Evolutionary conservation across 2,113 vertebrate species (phyloP).

Genomic region (Lampris incognitus): DNA sequence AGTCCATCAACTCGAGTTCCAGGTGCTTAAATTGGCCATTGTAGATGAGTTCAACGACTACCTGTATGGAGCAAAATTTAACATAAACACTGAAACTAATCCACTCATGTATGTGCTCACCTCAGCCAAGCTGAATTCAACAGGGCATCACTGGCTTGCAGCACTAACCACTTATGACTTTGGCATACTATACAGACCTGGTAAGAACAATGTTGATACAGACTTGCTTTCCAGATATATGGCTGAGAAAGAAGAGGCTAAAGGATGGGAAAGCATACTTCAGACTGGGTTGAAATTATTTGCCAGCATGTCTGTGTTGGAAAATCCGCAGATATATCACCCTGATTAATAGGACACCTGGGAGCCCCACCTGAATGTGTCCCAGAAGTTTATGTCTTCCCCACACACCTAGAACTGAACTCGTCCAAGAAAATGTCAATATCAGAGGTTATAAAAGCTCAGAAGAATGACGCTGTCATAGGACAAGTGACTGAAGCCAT

Average conservation of each 20-base stretch:
- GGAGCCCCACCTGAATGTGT: not conserved
- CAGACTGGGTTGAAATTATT: not conserved
- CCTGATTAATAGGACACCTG: not conserved
- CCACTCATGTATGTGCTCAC: constrained; percentile 13
- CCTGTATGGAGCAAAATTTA: constrained; percentile 17
- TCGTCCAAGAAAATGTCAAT: not conserved
- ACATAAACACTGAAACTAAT: constrained; percentile 2
- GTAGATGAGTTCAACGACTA: constrained; percentile 16
- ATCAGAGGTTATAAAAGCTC: not conserved
- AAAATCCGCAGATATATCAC: too few relatives aligned
- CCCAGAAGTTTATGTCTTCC: not conserved
- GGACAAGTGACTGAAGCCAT: not conserved
- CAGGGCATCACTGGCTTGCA: constrained; percentile 19
- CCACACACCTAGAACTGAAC: not conserved
- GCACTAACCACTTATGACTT: constrained; percentile 13
- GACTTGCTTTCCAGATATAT: not conserved
- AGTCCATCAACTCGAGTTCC: constrained; percentile 2
- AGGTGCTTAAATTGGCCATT: constrained; percentile 15
- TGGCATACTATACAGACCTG: constrained; percentile 2
- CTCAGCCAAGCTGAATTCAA: constrained; percentile 13
- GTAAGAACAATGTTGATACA: not conserved
- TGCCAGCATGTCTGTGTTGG: not conserved
- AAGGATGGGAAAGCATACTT: not conserved
- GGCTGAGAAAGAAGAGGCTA: not conserved
- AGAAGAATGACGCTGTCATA: not conserved